Evolutionary conservation across 2,888 invertebrate genomes (phyloP).

Genomic region (Oscheius myriophilus): DNA sequence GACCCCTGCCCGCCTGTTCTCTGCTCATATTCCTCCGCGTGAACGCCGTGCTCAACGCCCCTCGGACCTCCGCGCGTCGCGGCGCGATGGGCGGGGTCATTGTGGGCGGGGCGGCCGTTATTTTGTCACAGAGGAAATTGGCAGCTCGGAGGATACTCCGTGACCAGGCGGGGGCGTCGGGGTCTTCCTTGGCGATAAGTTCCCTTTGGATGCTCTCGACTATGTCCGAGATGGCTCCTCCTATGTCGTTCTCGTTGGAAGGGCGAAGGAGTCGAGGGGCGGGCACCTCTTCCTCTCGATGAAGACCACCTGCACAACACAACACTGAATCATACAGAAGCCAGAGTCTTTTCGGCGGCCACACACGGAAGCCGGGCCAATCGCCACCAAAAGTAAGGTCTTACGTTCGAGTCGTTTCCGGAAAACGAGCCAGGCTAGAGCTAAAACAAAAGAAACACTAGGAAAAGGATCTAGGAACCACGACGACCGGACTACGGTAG

Average conservation of each 20-base stretch:
- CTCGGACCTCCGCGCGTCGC: slow-evolving; percentile 25
- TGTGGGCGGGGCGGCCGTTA: slow-evolving; percentile 30
- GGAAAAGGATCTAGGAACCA: not conserved
- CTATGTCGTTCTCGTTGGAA: slow-evolving; percentile 45
- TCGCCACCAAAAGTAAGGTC: slow-evolving; percentile 29
- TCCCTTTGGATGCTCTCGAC: slow-evolving; percentile 52
- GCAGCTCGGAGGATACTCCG: slow-evolving; percentile 64
- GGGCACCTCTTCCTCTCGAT: slow-evolving; percentile 29
- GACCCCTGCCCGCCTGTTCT: not conserved
- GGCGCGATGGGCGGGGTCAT: slow-evolving; percentile 23
- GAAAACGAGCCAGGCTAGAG: slow-evolving; percentile 91
- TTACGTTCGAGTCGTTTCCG: slow-evolving; percentile 89
- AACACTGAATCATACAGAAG: slow-evolving; percentile 5
- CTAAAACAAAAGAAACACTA: slow-evolving; percentile 74
- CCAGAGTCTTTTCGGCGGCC: not conserved
- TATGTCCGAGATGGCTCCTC: slow-evolving; percentile 47
- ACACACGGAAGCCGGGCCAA: not conserved
- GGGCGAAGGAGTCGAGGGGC: slow-evolving; percentile 45
- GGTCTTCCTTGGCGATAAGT: slow-evolving; percentile 32
- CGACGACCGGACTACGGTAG: not conserved
- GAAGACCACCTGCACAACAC: slow-evolving; percentile 13
- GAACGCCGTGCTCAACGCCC: slow-evolving; percentile 11
- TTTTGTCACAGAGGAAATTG: slow-evolving; percentile 62
- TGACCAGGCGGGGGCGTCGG: slow-evolving; percentile 58
- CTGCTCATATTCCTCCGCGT: not conserved